Base-by-base conservation (phyloP, 2,888 invertebrate genomes). In the Melanostoma mellinum region DNA sequence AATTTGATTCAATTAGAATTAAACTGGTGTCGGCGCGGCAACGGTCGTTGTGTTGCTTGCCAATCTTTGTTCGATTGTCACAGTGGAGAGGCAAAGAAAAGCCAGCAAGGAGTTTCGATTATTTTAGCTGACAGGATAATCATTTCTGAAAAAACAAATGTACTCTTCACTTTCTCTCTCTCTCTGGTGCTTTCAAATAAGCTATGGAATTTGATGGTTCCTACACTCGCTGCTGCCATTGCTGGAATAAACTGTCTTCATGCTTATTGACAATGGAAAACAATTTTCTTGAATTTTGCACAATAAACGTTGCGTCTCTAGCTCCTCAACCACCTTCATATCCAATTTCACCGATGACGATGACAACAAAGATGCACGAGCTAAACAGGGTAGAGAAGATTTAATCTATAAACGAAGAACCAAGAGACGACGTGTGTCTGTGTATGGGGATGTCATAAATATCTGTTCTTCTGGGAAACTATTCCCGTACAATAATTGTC, bases 231-330 rank as follows among this genome's bases (percentile, higher is more conserved):
- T 72, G 53, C 46, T 72, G 46, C 44, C 61, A 69, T 38, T 63
- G 69, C 55, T 74, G 61, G 69, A 69, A 80, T 74, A 69, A 75
- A 63, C 56, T 69, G 63, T 80, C 52, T 69, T 80, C 63, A 52
- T 80, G 56, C 79, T 80, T 75, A 69, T 75, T 80, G 74, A 80
- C 75, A 80, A 75, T 69, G 75, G 75, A 75, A 80, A 80, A 80
- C 69, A 75, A 80, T 80, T 75, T 80, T 75, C 75, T 65, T 69
- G 74, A 61, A 61, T 68, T 79, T 79, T 67, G 74, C 74, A 74
- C 68, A 74, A 38, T 79, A 68, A 80, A 63, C 36, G 63, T 63
- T 63, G 50, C 75, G 61, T 63, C 63, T 20, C 48, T 50, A 63
- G 48, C 38, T 20, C 20, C 20, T 20, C 20, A 20, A 20, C 20